phyloP scores from a whole-genome alignment of 2,797 vertebrate genomes.

The Sebastes wilsoni region DNA sequence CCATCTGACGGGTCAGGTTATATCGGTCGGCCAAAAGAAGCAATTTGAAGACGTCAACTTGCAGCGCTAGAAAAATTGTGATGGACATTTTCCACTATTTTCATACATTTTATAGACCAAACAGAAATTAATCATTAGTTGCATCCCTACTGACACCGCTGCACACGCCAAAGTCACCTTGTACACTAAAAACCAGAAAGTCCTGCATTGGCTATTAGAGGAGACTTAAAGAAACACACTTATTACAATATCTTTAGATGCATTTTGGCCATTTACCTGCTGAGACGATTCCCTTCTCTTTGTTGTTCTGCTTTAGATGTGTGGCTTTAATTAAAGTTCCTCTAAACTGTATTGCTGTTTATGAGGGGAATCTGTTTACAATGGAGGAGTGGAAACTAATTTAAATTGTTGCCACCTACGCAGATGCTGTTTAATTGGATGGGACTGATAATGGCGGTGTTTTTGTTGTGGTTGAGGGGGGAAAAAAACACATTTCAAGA shows the following conservation, averaged over 20 bases:
- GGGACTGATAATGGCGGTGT: not conserved
- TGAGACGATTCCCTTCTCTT: not conserved
- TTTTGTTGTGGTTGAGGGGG: slow-evolving; percentile 3
- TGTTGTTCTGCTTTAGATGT: slow-evolving; percentile 8
- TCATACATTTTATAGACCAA: not conserved
- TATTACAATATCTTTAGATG: not conserved
- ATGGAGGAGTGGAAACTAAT: slow-evolving; percentile 20
- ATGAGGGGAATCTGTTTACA: slow-evolving; percentile 10
- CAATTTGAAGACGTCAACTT: not conserved
- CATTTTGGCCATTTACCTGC: not conserved
- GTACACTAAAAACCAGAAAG: not conserved
- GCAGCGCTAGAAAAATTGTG: not conserved
- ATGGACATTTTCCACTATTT: not conserved
- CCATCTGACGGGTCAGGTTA: too few species aligned
- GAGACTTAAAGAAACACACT: slow-evolving; percentile 7
- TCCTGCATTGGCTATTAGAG: not conserved
- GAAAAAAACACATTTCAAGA: not conserved
- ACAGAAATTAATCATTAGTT: not conserved
- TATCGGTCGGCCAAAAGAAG: not conserved
- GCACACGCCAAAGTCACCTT: slow-evolving; percentile 16
- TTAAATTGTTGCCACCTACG: slow-evolving; percentile 22
- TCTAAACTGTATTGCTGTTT: slow-evolving; percentile 3
- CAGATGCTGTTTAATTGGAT: slow-evolving; percentile 35
- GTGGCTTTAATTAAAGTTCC: slow-evolving; percentile 6
- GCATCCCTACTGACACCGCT: not conserved